These are phyloP conservation scores for Sinosuthora webbiana DNA, from an alignment of 2,113 vertebrate species.

Conservation along the genomic window DNA sequence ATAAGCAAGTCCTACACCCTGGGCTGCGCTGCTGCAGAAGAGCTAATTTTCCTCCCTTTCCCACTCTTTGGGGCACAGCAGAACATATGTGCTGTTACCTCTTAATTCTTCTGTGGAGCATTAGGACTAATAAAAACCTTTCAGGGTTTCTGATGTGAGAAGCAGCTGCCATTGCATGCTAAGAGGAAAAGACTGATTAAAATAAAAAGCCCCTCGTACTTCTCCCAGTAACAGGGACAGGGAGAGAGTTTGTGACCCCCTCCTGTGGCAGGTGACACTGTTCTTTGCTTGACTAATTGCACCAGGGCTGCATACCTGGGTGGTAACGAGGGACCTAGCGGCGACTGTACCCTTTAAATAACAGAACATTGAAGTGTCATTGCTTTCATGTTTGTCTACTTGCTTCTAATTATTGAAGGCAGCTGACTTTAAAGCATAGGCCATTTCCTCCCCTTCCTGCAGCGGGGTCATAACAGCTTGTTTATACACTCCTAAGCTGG, in stretches of 20 bases:
- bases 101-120: constrained; percentile 32
- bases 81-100: constrained; percentile 7
- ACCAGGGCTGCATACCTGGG: background rate
- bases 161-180: background rate
- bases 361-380: constrained; percentile 7
- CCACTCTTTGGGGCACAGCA: background rate
- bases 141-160: constrained; percentile 22
- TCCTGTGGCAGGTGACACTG: background rate
- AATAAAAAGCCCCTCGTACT: background rate
- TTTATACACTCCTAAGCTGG: background rate
- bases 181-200: constrained; percentile 15
- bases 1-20: background rate
- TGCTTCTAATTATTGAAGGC: constrained; percentile 52
- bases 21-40: background rate
- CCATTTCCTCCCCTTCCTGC: constrained; percentile 42
- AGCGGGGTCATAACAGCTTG: background rate
- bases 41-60: background rate
- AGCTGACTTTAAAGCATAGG: constrained; percentile 55
- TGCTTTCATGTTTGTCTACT: constrained; percentile 38
- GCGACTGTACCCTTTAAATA: constrained; percentile 19
- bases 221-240: background rate
- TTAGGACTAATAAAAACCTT: constrained; percentile 57
- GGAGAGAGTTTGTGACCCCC: background rate
- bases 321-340: background rate
- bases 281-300: constrained; percentile 28